A percentile compares a stretch with the other conserved stretches of the same genome.
These are phyloP conservation scores for Schizotus pectinicornis DNA, from an alignment of 2,888 invertebrate genomes.

Conservation along the genomic window DNA sequence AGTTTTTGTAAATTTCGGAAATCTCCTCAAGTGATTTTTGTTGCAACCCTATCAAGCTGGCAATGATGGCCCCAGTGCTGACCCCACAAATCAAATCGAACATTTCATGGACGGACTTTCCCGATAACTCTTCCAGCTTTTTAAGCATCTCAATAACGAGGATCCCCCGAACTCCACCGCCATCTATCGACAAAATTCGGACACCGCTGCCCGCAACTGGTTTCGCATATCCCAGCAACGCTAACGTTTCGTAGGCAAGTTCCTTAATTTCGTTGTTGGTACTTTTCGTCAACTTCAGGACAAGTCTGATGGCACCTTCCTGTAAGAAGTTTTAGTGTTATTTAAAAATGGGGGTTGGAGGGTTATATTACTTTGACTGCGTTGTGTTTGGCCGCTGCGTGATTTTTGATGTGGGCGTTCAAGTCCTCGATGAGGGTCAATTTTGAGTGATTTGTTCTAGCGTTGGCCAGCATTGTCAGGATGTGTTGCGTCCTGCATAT, in stretches of 20 bases:
- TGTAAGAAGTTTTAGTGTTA: conserved; percentile 47
- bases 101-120: conserved; percentile 71
- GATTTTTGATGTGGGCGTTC: conserved; percentile 70
- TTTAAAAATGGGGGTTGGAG: conserved; percentile 11
- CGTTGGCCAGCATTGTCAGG: conserved; percentile 66
- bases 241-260: conserved; percentile 61
- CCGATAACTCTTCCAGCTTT: conserved; percentile 75
- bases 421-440: conserved; percentile 72
- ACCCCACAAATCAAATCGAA: conserved; percentile 89
- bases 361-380: conserved; percentile 70
- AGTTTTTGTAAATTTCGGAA: conserved; percentile 64
- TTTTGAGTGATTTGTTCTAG: conserved; percentile 64
- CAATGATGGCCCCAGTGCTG: conserved; percentile 76
- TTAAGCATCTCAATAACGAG: conserved; percentile 81
- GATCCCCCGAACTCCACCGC: conserved; percentile 86
- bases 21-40: conserved; percentile 66
- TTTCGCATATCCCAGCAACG: conserved; percentile 73
- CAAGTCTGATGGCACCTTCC: conserved; percentile 70
- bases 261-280: conserved; percentile 45
- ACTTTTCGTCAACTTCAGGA: conserved; percentile 63
- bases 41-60: conserved; percentile 58
- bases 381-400: conserved; percentile 65
- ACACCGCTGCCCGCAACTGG: conserved; percentile 76
- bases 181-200: conserved; percentile 82
- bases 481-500: conserved; percentile 70